Evolutionary conservation across 2,797 vertebrate species (phyloP), one percentile per base, ranked within the genome.

Genomic region (Acanthis flammea): DNA sequence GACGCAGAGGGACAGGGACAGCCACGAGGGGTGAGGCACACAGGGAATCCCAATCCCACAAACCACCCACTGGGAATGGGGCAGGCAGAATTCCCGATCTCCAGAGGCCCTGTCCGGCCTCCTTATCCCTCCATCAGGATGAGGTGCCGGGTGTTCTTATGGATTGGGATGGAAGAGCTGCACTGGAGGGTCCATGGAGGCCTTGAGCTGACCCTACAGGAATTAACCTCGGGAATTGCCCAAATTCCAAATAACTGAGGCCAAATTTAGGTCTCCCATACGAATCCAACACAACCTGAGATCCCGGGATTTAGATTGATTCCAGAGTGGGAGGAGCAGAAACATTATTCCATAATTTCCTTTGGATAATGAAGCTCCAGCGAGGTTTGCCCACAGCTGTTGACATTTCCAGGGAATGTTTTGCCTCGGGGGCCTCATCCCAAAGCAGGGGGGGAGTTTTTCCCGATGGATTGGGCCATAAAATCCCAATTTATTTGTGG

Each of bases 331-430:
- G 72, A 48, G 23, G 27, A 77, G 39, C 54, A 70, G 90, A 37
- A 84, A 54, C 24, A 13, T 77, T n/a, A 76, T 62, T 66, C 79
- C 79, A 30, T n/a, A 9, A 7, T 84, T 85, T 74, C 85, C 73
- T 89, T 23, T 57, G 66, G 51, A 42, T 62, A 75, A 77, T 2
- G 74, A 33, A 65, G 61, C 66, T 67, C 21, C 51, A 30, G 88
- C 2, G 2, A 48, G 78, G 53, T 74, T 91, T 75, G n/a, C 51
- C 51, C 95, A 30, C 91, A 90, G 87, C 70, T 84, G 82, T 11
- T 88, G 95, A 84, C 88, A 70, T 92, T 95, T 85, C 57, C 65
- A 35, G 44, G 57, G 71, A 75, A 14, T 12, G 33, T 60, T 81
- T 71, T 53, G 35, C 88, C 91, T 86, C 81, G 14, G 54, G 74